Conservation (phyloP, 1,140 invertebrate species). For the Camponotus pennsylvanicus region DNA sequence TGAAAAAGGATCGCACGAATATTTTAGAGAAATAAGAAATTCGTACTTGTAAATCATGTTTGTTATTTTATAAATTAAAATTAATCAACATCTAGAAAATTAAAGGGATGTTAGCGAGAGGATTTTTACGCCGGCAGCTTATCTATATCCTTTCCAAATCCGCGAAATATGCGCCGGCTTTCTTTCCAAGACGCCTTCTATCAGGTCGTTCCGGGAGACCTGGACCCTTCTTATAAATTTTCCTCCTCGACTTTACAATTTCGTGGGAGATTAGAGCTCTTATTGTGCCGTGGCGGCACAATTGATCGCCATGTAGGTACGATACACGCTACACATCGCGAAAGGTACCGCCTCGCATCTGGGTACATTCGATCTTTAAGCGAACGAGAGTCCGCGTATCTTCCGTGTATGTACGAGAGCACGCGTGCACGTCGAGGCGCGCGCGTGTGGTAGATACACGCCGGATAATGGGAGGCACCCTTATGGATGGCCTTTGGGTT, state of each 20-base stretch:
- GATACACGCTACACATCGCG: conserved; percentile 61
- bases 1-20: neutral
- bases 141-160: neutral
- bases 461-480: conserved; percentile 83
- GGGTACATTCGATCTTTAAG: conserved; percentile 66
- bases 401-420: neutral
- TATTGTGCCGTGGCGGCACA: conserved; percentile 69
- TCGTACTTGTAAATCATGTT: no score
- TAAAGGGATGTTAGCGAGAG: neutral
- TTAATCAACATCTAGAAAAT: neutral
- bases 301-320: conserved; percentile 69
- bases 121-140: neutral
- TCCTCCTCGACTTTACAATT: conserved; percentile 75
- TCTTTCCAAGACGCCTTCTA: neutral
- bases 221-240: conserved; percentile 75
- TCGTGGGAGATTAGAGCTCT: conserved; percentile 79
- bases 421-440: conserved; percentile 34
- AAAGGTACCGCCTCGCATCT: conserved; percentile 72
- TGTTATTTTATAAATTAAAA: neutral
- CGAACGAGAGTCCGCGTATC: conserved; percentile 6
- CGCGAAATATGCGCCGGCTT: neutral
- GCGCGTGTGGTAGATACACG: conserved; percentile 75
- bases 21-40: neutral
- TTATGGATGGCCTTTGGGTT: conserved; percentile 82
- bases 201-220: neutral